phyloP scores from a whole-genome alignment of 2,113 vertebrate species.

The Solenodon paradoxus region DNA sequence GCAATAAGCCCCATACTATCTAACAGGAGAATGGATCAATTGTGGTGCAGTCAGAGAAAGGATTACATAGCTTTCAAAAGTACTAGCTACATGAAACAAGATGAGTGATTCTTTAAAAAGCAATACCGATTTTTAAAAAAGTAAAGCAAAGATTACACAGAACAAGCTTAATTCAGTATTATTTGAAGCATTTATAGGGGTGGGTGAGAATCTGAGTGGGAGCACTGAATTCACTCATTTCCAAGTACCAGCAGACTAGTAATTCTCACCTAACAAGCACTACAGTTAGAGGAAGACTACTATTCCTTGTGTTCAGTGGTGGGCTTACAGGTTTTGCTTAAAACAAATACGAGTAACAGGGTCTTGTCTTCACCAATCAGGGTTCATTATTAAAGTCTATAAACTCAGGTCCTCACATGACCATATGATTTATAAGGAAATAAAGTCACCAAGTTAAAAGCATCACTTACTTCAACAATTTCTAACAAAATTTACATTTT shows the following conservation, averaged over 20 bases:
- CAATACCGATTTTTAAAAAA: background rate
- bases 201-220: background rate
- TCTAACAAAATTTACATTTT: background rate
- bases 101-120: background rate
- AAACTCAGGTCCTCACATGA: background rate
- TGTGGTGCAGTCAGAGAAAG: background rate
- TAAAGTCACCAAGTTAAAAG: background rate
- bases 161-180: background rate
- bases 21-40: background rate
- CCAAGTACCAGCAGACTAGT: background rate
- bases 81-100: background rate
- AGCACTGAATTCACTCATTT: background rate
- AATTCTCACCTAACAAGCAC: background rate
- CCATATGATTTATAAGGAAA: background rate
- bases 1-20: background rate
- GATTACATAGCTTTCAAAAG: background rate
- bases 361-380: background rate
- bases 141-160: background rate
- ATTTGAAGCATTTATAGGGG: background rate
- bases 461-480: background rate
- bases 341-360: background rate
- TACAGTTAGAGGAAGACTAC: background rate
- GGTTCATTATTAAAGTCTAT: background rate
- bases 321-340: background rate
- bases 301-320: background rate